Conservation (phyloP, 1,140 invertebrate species). For the Drosophila pseudoobscura region DNA sequence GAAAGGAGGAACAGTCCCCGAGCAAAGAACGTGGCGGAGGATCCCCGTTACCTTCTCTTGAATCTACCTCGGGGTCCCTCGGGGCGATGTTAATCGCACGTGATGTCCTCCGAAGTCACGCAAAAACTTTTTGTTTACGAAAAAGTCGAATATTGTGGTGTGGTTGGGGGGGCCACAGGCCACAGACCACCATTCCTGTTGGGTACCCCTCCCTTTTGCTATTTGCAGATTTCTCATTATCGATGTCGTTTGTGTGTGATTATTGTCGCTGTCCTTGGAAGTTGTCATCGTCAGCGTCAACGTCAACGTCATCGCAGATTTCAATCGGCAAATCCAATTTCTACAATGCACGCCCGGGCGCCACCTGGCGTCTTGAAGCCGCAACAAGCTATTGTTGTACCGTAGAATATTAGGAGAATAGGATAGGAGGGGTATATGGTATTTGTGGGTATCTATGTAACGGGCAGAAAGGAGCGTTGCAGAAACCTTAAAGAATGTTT, state of each 20-base stretch:
- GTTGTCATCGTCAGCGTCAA: slow-evolving; percentile 1
- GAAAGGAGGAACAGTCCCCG: no score
- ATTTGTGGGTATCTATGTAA: no score
- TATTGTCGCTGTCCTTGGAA: slow-evolving; percentile 17
- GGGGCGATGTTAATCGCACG: slow-evolving; percentile 59
- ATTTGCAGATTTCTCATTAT: slow-evolving; percentile 51
- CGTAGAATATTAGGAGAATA: no score
- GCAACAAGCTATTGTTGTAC: background rate
- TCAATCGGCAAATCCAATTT: slow-evolving; percentile 17
- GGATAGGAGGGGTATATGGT: no score
- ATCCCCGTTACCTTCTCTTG: no score
- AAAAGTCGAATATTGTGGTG: background rate
- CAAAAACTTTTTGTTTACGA: slow-evolving; percentile 28
- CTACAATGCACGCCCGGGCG: background rate
- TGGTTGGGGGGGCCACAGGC: no score
- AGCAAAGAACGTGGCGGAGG: background rate
- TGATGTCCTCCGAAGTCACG: slow-evolving; percentile 38
- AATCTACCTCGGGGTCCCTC: background rate
- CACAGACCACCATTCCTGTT: background rate
- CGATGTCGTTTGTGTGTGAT: slow-evolving; percentile 36
- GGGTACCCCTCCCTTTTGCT: slow-evolving; percentile 4
- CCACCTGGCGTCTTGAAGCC: slow-evolving; percentile 5
- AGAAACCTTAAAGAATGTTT: no score
- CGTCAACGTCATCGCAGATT: background rate
- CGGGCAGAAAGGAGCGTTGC: no score